Base-by-base conservation (phyloP, 2,888 invertebrate species). In the Leptinotarsa juncta region DNA sequence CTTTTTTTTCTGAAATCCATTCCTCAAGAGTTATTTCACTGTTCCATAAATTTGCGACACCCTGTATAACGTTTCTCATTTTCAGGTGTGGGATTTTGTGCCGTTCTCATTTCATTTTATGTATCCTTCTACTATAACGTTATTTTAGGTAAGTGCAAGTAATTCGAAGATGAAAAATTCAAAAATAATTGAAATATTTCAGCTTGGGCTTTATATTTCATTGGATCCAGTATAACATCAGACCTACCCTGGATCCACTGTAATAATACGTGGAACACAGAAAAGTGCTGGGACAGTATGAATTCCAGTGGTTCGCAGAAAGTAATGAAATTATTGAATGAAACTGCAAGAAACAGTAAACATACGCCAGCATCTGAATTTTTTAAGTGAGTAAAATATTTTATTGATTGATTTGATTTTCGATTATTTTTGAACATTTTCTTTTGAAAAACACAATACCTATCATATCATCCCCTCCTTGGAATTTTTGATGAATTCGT, bases 121-220 rank as follows among this genome's bases (percentile, higher is more conserved):
- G 93, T 94, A 16, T 94, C 94, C 0, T 94, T 94, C 87, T 94
- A 94, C 87, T 94, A 94, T 89, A 96, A 96, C 88, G 95, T 95
- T 71, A 95, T 96, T 82, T 95, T 96, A 83, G 95, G 92, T 92
- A 86, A 90, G 89, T 85, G 5, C 48, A 48, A 23, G 15, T 53
- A 48, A 48, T 73, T 14, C 16, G 2, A 14, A n/a, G n/a, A 23
- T 48, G 16, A 49, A 23, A 67, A 72, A 10, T 57, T 49, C 12
- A 60, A 55, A 3, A 65, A 26, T 51, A 26, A 16, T 62, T 66
- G 2, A 42, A 42, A 16, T 67, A 51, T 81, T 83, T 55, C 75
- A 88, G 88, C 88, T 67, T 96, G 96, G 96, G 92, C 95, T 3
- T 89, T 95, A 80, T 95, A 94, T 89, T 96, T 94, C 89, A 90